These are phyloP conservation scores for cattle (Bos taurus) DNA, from an alignment of 2,113 vertebrate genomes.

Conservation along the genomic window DNA sequence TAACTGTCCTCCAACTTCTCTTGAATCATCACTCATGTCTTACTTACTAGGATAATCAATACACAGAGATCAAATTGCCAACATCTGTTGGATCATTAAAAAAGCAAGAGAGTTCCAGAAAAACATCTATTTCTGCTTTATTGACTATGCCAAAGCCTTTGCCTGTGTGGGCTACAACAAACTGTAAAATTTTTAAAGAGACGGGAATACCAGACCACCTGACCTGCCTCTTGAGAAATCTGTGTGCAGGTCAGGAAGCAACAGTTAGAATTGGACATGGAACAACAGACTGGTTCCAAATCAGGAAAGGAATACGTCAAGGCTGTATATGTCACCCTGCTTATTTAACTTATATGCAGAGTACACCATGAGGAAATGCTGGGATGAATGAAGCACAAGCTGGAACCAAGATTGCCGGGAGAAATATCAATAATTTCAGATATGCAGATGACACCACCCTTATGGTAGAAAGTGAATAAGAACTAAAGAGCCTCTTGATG, in stretches of 20 bases:
- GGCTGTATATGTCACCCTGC: neutral
- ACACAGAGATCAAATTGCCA: neutral
- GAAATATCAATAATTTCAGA: neutral
- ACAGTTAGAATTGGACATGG: neutral
- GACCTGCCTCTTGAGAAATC: neutral
- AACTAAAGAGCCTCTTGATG: neutral
- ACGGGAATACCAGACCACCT: neutral
- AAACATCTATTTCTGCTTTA: neutral
- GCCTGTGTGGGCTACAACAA: neutral
- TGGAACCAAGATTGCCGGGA: rapidly evolving
- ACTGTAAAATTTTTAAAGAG: neutral
- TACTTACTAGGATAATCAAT: neutral
- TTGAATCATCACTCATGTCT: neutral
- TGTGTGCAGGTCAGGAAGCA: neutral
- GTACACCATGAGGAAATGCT: neutral
- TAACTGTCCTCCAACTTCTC: neutral
- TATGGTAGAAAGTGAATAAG: neutral
- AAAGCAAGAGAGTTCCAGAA: neutral
- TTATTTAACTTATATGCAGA: neutral
- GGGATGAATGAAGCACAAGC: neutral
- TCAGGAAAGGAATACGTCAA: neutral
- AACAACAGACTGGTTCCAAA: neutral
- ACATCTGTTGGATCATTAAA: neutral
- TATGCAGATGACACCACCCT: neutral
- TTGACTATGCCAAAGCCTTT: neutral